phyloP scores from a whole-genome alignment of 2,113 vertebrate species.

The Phalacrocorax carbo region DNA sequence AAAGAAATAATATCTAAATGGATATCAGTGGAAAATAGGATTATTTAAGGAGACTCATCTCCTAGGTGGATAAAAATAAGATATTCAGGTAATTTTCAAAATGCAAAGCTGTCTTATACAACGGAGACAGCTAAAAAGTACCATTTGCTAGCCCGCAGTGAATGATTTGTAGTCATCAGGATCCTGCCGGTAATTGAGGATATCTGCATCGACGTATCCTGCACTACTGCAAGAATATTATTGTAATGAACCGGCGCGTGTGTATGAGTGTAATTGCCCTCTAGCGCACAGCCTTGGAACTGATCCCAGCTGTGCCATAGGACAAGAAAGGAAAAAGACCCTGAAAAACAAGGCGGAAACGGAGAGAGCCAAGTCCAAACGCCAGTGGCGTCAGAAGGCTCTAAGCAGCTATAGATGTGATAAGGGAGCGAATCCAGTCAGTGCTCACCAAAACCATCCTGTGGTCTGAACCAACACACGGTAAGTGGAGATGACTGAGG shows the following conservation, averaged over 20 bases:
- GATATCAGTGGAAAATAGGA: conserved; percentile 49
- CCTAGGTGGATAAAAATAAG: conserved; percentile 64
- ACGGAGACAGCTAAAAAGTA: conserved; percentile 46
- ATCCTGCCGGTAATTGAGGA: conserved; percentile 69
- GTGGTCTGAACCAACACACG: rapidly evolving
- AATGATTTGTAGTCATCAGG: conserved; percentile 69
- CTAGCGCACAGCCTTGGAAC: conserved; percentile 66
- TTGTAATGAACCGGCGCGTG: neutral
- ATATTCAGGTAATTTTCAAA: conserved; percentile 70
- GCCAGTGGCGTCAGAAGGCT: neutral
- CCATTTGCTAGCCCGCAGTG: conserved; percentile 64
- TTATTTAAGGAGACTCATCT: conserved; percentile 59
- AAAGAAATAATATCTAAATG: conserved; percentile 59
- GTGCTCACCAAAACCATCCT: rapidly evolving
- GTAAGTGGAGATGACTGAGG: neutral
- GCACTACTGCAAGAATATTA: conserved; percentile 29
- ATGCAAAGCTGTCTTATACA: conserved; percentile 62
- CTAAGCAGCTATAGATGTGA: neutral
- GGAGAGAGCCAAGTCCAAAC: neutral
- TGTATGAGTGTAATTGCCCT: conserved; percentile 48
- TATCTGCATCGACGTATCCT: conserved; percentile 57
- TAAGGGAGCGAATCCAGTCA: neutral
- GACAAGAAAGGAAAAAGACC: neutral
- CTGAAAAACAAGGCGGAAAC: neutral
- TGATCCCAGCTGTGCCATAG: conserved; percentile 27